phyloP scores from a whole-genome alignment of 2,797 vertebrate species.

The Myotis daubentonii region DNA sequence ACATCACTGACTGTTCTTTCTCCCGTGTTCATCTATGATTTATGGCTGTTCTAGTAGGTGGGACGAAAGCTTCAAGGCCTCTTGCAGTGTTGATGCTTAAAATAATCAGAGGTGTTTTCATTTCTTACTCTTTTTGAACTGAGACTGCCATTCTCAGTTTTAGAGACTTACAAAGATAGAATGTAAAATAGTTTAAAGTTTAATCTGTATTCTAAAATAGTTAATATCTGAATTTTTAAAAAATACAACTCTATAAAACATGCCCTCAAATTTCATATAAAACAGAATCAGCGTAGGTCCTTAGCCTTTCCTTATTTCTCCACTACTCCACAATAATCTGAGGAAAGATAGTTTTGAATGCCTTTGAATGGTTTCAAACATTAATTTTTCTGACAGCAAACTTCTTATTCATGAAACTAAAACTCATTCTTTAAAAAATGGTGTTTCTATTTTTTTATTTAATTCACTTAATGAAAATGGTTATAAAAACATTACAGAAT shows the following conservation, averaged over 20 bases:
- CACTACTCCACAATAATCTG: constrained; percentile 54
- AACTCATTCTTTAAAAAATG: constrained; percentile 73
- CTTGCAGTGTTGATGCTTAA: constrained; percentile 88
- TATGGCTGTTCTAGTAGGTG: constrained; percentile 87
- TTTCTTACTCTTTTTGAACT: constrained; percentile 89
- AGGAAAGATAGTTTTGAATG: constrained; percentile 63
- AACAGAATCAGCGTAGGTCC: constrained; percentile 11
- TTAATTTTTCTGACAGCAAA: constrained; percentile 70
- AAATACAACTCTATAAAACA: constrained; percentile 45
- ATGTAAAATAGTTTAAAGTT: constrained; percentile 85
- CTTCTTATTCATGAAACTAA: constrained; percentile 76
- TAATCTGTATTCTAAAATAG: constrained; percentile 88
- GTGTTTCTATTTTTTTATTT: constrained; percentile 77
- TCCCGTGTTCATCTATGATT: constrained; percentile 72
- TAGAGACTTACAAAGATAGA: constrained; percentile 87
- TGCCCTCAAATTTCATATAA: background rate
- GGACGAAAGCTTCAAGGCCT: constrained; percentile 87
- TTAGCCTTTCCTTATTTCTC: constrained; percentile 56
- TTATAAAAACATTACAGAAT: constrained; percentile 80
- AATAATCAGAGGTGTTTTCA: constrained; percentile 87
- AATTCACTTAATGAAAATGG: constrained; percentile 82
- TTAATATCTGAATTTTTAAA: constrained; percentile 86
- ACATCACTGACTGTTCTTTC: constrained; percentile 49
- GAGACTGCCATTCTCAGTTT: constrained; percentile 75
- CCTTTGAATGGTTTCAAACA: constrained; percentile 72